phyloP scores from a whole-genome alignment of 1,140 invertebrate species.

The Caenorhabditis latens region DNA sequence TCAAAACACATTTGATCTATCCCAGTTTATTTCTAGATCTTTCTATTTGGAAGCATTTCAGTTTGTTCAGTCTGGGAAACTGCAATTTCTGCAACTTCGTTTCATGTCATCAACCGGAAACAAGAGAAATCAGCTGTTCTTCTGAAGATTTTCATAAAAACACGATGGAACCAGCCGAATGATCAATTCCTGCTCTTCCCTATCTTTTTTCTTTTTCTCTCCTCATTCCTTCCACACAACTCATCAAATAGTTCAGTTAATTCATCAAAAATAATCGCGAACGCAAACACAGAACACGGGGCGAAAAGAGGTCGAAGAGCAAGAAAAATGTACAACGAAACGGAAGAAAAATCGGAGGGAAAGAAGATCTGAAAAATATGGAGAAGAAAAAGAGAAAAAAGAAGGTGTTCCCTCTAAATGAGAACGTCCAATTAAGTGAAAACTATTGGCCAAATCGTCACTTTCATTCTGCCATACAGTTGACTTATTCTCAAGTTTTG shows the following conservation, averaged over 20 bases:
- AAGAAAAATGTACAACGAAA: background rate
- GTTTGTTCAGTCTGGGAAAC: too few species aligned
- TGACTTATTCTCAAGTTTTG: slow-evolving; percentile 53
- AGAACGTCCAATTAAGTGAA: slow-evolving; percentile 49
- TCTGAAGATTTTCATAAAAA: background rate
- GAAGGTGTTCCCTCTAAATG: background rate
- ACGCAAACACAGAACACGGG: slow-evolving; percentile 33
- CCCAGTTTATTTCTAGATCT: too few species aligned
- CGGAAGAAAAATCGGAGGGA: background rate
- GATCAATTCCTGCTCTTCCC: slow-evolving; percentile 31
- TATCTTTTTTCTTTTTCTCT: slow-evolving; percentile 10
- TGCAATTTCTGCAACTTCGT: too few species aligned
- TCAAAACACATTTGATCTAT: too few species aligned
- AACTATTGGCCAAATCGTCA: background rate
- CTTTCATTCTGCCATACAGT: slow-evolving; percentile 11
- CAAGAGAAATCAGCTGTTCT: background rate
- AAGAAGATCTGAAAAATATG: background rate
- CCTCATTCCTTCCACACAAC: slow-evolving; percentile 2
- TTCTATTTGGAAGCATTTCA: too few species aligned
- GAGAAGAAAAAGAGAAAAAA: background rate
- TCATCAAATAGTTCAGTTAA: slow-evolving; percentile 54
- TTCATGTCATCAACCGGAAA: slow-evolving; percentile 8
- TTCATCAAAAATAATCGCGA: slow-evolving; percentile 55
- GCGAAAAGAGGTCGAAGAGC: slow-evolving; percentile 50
- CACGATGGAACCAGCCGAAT: slow-evolving; percentile 26